phyloP scores from a whole-genome alignment of 2,888 invertebrate species.

The Acleris holmiana region DNA sequence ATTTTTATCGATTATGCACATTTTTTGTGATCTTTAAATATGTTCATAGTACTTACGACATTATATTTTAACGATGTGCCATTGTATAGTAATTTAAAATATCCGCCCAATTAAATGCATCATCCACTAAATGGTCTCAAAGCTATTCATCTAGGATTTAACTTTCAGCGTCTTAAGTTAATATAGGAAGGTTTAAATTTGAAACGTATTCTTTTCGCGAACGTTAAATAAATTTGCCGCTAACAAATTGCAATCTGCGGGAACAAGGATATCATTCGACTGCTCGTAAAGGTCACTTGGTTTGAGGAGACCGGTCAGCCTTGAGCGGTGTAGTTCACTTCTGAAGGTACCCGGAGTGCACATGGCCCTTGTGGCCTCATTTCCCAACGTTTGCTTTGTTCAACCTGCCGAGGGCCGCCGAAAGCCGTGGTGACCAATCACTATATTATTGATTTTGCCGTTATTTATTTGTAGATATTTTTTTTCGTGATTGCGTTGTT shows the following conservation, averaged over 20 bases:
- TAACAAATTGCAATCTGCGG: slow-evolving; percentile 65
- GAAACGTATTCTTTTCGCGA: slow-evolving; percentile 37
- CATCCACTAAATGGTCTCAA: slow-evolving; percentile 17
- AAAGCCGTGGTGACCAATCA: slow-evolving; percentile 4
- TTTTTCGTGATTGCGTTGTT: neutral
- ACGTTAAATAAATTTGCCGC: slow-evolving; percentile 57
- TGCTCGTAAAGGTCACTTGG: slow-evolving; percentile 76
- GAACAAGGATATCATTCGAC: slow-evolving; percentile 79
- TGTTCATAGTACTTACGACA: slow-evolving; percentile 9
- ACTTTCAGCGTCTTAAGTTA: neutral
- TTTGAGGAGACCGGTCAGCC: slow-evolving; percentile 82
- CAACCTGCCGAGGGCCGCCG: slow-evolving; percentile 41
- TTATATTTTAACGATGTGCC: slow-evolving; percentile 25
- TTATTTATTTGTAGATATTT: neutral
- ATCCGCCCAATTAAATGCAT: slow-evolving; percentile 25
- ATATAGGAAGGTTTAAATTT: slow-evolving; percentile 16
- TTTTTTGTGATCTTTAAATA: neutral
- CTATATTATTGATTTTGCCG: neutral
- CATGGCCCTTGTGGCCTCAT: slow-evolving; percentile 80
- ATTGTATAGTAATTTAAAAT: slow-evolving; percentile 29
- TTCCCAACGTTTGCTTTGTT: slow-evolving; percentile 74
- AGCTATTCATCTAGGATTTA: neutral
- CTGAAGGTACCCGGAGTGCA: slow-evolving; percentile 64
- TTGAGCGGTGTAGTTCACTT: slow-evolving; percentile 79
- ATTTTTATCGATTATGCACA: neutral